Evolutionary conservation across 2,113 vertebrate genomes (phyloP).

Genomic region (Oreotragus oreotragus): DNA sequence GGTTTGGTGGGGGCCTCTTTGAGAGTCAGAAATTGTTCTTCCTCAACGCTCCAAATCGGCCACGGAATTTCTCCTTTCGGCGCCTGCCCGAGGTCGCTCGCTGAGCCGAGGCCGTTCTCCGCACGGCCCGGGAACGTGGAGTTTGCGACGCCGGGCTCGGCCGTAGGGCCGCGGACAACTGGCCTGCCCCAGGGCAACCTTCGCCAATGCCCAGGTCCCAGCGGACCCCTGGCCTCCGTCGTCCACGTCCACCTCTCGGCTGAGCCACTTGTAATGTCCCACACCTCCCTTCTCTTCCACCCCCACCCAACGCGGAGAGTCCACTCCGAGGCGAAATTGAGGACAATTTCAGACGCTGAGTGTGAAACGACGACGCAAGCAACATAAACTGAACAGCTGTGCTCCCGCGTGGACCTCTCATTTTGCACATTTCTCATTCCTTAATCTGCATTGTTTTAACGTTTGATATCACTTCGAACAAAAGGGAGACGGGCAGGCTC

Average conservation of each 20-base stretch:
- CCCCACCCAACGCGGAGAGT: not conserved
- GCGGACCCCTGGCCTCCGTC: not conserved
- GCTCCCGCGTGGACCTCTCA: not conserved
- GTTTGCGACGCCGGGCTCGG: not conserved
- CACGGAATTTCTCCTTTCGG: not conserved
- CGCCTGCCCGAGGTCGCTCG: not conserved
- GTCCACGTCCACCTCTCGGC: not conserved
- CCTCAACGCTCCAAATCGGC: not conserved
- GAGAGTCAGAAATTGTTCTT: constrained; percentile 9
- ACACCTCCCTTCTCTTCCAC: not conserved
- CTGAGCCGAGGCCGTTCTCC: not conserved
- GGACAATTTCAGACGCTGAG: not conserved
- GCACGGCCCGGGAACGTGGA: not conserved
- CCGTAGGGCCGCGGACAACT: not conserved
- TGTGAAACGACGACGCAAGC: not conserved
- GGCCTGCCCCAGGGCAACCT: not conserved
- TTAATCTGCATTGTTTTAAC: constrained; percentile 29
- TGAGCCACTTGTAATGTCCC: not conserved
- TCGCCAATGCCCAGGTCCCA: not conserved
- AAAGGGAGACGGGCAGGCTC: not conserved
- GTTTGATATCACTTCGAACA: not conserved
- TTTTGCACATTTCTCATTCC: not conserved
- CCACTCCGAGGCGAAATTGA: not conserved
- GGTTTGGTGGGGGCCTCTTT: not conserved
- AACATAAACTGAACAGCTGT: not conserved